Evolutionary conservation across 2,888 invertebrate species (phyloP), one percentile per base, ranked within the genome.

Genomic region (Trachelus troglodyta): DNA sequence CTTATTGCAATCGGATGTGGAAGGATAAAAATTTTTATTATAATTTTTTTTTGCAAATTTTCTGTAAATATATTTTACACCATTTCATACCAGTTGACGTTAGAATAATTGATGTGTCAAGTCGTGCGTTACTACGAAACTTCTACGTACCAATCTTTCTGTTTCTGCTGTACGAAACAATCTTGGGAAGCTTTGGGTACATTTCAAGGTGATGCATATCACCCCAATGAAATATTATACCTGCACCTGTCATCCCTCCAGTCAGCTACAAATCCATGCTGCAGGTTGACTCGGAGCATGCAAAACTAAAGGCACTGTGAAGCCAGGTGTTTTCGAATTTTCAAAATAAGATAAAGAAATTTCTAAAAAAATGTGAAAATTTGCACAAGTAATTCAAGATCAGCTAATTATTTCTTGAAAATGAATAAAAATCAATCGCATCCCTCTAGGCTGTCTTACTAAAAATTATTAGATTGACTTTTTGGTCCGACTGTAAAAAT

Each of bases 201-300:
- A 11, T 74, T 74, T 74, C 74, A 35, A 33, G 74, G 34, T 74
- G 74, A 74, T 74, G 34, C 74, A 37, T 74, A 37, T 35, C 74
- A 74, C 74, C 74, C 74, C 74, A 35, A 37, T 74, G 74, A 74
- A 74, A 74, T 74, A 74, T 74, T 35, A 74, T 34, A 74, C 33
- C 35, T 35, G 33, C 74, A 74, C 30, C 74, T 74, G 74, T 35
- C 74, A 74, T 34, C 74, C 74, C 74, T 37, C 74, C 33, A 37
- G 34, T 34, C 37, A 34, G 30, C 34, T 30, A 74, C 74, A 74
- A 74, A 74, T 74, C 74, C n/a, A 3, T 1, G 35, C 34, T 74
- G 74, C n/a, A 74, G 23, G 74, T 74, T 37, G n/a, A 37, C 74
- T n/a, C 4, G 35, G 74, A 30, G 23, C 56, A 23, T 56, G 56